Evolutionary conservation across 2,113 vertebrate species (phyloP).

Genomic region (Triplophysa siluroides): DNA sequence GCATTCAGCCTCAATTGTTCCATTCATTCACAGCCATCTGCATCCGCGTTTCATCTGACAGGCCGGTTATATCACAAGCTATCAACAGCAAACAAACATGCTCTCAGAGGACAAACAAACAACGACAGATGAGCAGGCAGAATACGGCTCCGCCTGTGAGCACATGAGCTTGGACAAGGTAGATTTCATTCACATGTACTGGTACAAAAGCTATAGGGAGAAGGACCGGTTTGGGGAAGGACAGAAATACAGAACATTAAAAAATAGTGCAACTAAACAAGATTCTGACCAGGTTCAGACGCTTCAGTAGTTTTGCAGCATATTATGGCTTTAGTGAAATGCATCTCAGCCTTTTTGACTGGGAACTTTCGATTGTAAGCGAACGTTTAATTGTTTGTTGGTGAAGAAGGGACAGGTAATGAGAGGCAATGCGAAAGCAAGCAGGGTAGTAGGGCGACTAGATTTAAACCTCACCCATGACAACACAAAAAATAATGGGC

Average conservation of each 20-base stretch:
- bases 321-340: no score
- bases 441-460: no score
- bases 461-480: no score
- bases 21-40: conserved; percentile 32
- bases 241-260: not conserved
- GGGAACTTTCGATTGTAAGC: no score
- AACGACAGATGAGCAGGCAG: conserved; percentile 30
- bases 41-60: conserved; percentile 29
- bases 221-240: not conserved
- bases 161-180: conserved; percentile 28
- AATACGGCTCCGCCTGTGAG: conserved; percentile 18
- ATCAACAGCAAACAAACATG: conserved; percentile 29
- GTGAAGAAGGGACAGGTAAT: no score
- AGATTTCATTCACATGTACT: conserved; percentile 11
- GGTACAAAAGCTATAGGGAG: conserved; percentile 2
- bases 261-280: not conserved
- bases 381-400: no score
- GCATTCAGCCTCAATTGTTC: conserved; percentile 27
- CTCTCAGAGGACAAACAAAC: conserved; percentile 38
- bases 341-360: no score
- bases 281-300: not conserved
- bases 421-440: no score
- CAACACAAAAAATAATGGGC: no score
- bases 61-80: conserved; percentile 19
- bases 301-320: no score